Base-by-base conservation (phyloP, 2,888 invertebrate species). In the Nephrotoma appendiculata region DNA sequence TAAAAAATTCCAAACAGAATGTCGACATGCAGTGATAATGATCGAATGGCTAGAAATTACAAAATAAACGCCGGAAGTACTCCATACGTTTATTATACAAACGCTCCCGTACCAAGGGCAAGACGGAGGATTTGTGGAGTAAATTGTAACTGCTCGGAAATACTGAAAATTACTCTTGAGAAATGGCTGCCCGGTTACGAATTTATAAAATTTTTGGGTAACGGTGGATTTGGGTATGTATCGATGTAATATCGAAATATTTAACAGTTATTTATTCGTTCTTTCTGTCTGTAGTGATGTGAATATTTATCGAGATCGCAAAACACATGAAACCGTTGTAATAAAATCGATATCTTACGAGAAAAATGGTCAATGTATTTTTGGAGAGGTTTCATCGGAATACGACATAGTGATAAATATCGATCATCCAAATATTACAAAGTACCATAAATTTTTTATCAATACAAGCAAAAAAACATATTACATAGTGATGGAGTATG, bases 401-500 rank as follows among this genome's bases (percentile, higher is more conserved):
- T 89, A 91, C 4, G 90, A 91, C 87, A 91, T 91, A 0, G 89
- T 91, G 43, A 91, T 91, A 0, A 91, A 91, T 87, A 88, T 91
- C 2, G 89, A 89, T 0, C 91, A 91, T 87, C 91, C 91, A 5
- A 89, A 90, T 86, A 90, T 91, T 41, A 90, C 91, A 12, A 88
- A 89, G 83, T 91, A 90, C 84, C 88, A 91, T 86, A 90, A 90
- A 31, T 89, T 89, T 12, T 91, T 90, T 83, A 87, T 89, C 42
- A 89, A 89, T 86, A 88, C 89, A 7, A 88, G 89, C 52, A 89
- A 89, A 1, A 5, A 12, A 4, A 86, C 19, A 5, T 89, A 90
- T 5, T 90, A 91, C 87, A 91, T 91, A 86, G 90, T 91, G 2
- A 91, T 91, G 91, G 91, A 91, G 87, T 91, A 90, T 87, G 90